Base-by-base conservation (phyloP, 2,113 vertebrate genomes). In the Pachypanchax playfairii region DNA sequence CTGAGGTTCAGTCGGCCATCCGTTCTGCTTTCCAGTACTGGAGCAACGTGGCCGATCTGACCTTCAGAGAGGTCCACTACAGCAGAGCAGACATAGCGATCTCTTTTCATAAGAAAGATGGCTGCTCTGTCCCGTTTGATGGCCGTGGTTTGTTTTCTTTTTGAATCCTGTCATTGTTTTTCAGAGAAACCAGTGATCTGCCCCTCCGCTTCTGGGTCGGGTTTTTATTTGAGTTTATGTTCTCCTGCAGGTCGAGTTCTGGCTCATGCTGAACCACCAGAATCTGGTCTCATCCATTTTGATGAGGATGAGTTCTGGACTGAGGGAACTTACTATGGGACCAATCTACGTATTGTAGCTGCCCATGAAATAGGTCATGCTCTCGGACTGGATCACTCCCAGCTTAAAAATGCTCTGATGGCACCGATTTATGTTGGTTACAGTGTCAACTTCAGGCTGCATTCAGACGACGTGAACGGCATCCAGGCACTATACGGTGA, bases 301-400 rank as follows among this genome's bases (percentile, higher is more conserved):
- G 95, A 96, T 53, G 92, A 94, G 43, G 94, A 94, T 14, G 95
- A 96, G 79, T 77, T 75, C 41, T 96, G 95, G 95, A 95, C 94
- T 0, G 95, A 96, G 73, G 85, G 92, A 2, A 72, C 84, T 4
- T 88, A 84, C 48, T 72, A 66, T 1, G 95, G 95, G 0, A 89
- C 93, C 43, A 96, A 96, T 80, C 89, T 96, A 41, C 93, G 94
- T 15, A 94, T 96, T 62, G 92, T 96, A 4, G 94, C 95, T 4
- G 92, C 94, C 44, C 95, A 96, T n/a, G 95, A 96, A 79, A 91
- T 96, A 4, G 95, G 95, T 33, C 95, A 96, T 1, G 93, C 94
- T 22, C 91, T 96, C 26, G 95, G 95, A 2, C 88, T 96, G 48
- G 94, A 92, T 24, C 95, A 96, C 77, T 96, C 95, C 26, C 88